These are phyloP conservation scores for Eilema caniola DNA, from an alignment of 2,888 invertebrate genomes.

Conservation along the genomic window DNA sequence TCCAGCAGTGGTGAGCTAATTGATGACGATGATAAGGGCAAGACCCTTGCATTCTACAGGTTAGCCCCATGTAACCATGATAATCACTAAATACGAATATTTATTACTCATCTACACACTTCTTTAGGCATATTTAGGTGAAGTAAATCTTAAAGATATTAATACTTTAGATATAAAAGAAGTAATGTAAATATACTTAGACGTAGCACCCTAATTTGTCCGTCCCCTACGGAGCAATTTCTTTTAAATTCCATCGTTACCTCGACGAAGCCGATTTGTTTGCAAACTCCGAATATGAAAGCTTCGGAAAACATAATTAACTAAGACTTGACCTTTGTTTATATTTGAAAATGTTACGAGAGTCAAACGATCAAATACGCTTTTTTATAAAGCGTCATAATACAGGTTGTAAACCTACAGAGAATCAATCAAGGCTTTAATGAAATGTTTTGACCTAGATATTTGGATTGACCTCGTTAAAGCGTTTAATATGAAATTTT, in stretches of 20 bases:
- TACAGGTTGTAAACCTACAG: not conserved
- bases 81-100: too few species aligned
- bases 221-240: slow-evolving; percentile 50
- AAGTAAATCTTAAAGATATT: too few species aligned
- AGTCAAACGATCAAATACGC: slow-evolving; percentile 17
- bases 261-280: slow-evolving; percentile 28
- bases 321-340: slow-evolving; percentile 21
- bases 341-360: slow-evolving; percentile 14
- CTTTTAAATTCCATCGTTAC: slow-evolving; percentile 47
- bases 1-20: too few species aligned
- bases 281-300: slow-evolving; percentile 21
- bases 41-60: too few species aligned
- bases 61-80: too few species aligned
- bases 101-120: not conserved
- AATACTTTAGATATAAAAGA: not conserved
- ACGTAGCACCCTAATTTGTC: slow-evolving; percentile 51
- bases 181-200: slow-evolving; percentile 6
- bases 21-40: too few species aligned
- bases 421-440: not conserved
- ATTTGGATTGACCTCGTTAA: slow-evolving; percentile 15
- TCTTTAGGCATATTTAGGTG: not conserved
- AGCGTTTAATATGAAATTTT: not conserved
- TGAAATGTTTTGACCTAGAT: slow-evolving; percentile 3
- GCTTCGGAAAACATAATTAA: slow-evolving; percentile 22
- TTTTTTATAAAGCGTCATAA: slow-evolving; percentile 15